Base-by-base conservation (phyloP, 2,888 invertebrate genomes). In the Drosophila ezoana region DNA sequence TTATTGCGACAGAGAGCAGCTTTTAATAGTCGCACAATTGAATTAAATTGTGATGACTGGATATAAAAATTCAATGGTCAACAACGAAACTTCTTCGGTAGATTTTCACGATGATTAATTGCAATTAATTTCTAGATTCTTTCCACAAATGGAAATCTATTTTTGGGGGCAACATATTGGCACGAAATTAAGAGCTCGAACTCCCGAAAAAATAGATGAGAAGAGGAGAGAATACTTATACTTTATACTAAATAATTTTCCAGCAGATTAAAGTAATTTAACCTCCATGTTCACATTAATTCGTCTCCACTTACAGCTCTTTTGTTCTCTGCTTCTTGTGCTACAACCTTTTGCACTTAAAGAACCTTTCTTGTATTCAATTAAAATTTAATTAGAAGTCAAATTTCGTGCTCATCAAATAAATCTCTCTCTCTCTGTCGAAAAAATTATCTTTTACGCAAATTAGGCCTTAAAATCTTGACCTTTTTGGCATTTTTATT, bases 1-100 rank as follows among this genome's bases (percentile, higher is more conserved):
- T 76, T 64, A 75, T 65, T 57, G 48, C 69, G 43, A 52, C 49
- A 45, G 56, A 48, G 43, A 38, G 44, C 40, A 20, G 60, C 52
- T 53, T 53, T 79, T 79, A 79, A 75, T 79, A 74, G 69, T 56
- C 58, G 61, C 58, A 23, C 57, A 73, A 78, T 75, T 75, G 62
- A 75, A 75, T 79, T 63, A 54, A 75, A 79, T 68, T 79, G 56
- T 43, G 43, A 40, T 59, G 58, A 43, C 48, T 32, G 53, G 11
- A 35, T 37, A 52, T 59, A 38, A 60, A 64, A 63, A 49, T 53
- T 63, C 18, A 58, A 60, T 47, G 28, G 32, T 10, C 35, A 61
- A 53, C 62, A 28, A 8, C 44, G 18, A 28, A 40, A 61, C 57
- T 56, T 61, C 40, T 61, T 56, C 16, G 18, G 6, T 32, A 45